A percentile compares a stretch with the other conserved stretches of the same genome.
phyloP scores from a whole-genome alignment of 1,140 invertebrate species.

The Platorchestia sp. region DNA sequence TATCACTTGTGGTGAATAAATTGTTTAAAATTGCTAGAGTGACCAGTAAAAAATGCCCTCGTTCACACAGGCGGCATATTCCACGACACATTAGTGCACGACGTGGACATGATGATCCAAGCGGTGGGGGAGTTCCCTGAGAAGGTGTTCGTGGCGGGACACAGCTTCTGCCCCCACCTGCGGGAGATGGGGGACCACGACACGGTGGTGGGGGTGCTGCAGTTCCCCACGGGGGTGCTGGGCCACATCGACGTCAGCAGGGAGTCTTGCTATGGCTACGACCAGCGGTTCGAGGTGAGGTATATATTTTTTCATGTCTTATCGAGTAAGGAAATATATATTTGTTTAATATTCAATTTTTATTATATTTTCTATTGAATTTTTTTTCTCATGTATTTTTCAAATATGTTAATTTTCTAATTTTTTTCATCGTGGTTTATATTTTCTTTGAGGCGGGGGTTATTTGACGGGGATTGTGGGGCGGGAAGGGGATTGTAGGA shows the following conservation, averaged over 20 bases:
- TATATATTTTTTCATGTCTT: background rate
- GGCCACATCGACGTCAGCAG: slow-evolving; percentile 79
- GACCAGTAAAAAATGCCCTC: too few relatives aligned
- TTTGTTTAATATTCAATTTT: too few relatives aligned
- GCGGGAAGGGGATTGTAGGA: too few relatives aligned
- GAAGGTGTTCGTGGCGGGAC: slow-evolving; percentile 74
- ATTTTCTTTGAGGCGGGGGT: too few relatives aligned
- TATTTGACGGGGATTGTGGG: too few relatives aligned
- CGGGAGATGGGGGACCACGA: slow-evolving; percentile 77
- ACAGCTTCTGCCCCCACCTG: slow-evolving; percentile 76
- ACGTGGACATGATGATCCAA: slow-evolving; percentile 75
- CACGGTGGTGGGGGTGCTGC: slow-evolving; percentile 76
- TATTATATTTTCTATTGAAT: too few relatives aligned
- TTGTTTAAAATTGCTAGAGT: too few relatives aligned
- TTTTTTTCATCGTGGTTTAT: too few relatives aligned
- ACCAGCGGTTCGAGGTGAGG: slow-evolving; percentile 78
- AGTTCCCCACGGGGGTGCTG: slow-evolving; percentile 78
- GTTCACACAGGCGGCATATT: slow-evolving; percentile 78
- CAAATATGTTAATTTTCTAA: too few relatives aligned
- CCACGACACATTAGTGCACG: slow-evolving; percentile 81
- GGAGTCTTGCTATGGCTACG: slow-evolving; percentile 78
- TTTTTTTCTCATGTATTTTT: too few relatives aligned
- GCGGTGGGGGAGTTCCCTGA: slow-evolving; percentile 68
- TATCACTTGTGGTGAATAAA: too few relatives aligned
- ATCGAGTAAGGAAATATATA: too few relatives aligned